A percentile compares a stretch with the other conserved stretches of the same genome.
Evolutionary conservation across 2,888 invertebrate genomes (phyloP).

Genomic region (Imbricaverruca yamaguchii): DNA sequence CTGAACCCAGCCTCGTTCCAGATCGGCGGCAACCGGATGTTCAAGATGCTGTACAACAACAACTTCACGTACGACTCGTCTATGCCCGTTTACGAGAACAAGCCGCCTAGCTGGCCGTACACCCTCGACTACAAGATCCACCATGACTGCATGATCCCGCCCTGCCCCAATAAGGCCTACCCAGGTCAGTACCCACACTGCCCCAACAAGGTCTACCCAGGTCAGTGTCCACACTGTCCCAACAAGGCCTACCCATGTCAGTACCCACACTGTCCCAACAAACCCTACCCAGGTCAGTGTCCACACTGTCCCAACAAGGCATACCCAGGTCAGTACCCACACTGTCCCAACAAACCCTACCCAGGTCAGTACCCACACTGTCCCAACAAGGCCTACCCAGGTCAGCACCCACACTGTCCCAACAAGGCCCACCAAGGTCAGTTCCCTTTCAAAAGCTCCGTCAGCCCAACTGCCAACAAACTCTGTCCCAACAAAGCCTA

Average conservation of each 20-base stretch:
- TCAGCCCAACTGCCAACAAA: no score
- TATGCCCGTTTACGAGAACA: conserved; percentile 89
- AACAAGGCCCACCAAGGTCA: no score
- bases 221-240: no score
- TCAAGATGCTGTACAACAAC: conserved; percentile 89
- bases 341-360: no score
- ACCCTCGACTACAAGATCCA: conserved; percentile 90
- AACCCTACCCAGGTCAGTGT: neutral
- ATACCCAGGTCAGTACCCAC: conserved; percentile 58
- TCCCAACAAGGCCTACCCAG: no score
- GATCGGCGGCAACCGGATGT: conserved; percentile 94
- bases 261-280: neutral
- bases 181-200: conserved; percentile 51
- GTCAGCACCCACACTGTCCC: no score
- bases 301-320: conserved; percentile 89
- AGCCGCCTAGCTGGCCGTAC: conserved; percentile 92
- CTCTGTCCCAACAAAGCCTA: conserved; percentile 89
- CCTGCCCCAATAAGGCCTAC: conserved; percentile 85
- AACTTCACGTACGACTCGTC: conserved; percentile 95
- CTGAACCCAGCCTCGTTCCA: conserved; percentile 36
- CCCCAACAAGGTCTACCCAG: no score
- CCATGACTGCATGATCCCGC: conserved; percentile 94
- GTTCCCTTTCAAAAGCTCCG: no score
- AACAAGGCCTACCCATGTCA: no score
- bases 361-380: no score